Evolutionary conservation across 2,888 invertebrate species (phyloP).

Genomic region (Andricus quercusramuli): DNA sequence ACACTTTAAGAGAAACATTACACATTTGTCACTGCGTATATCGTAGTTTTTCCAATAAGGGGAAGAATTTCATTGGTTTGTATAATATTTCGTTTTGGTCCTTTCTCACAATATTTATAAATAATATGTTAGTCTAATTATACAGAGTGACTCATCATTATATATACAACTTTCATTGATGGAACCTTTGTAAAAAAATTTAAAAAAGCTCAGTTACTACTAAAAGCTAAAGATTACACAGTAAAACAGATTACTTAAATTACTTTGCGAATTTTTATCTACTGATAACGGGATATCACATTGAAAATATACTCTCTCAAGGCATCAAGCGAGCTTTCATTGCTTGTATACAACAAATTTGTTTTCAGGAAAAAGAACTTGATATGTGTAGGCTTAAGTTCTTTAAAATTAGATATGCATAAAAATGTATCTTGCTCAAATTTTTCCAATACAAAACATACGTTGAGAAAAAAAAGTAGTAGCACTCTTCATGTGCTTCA

Average conservation of each 20-base stretch:
- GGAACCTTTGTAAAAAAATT: no score
- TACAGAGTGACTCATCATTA: no score
- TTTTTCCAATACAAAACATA: background rate
- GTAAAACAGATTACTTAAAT: no score
- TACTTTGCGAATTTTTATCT: no score
- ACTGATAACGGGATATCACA: background rate
- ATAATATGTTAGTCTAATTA: background rate
- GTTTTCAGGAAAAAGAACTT: constrained; percentile 1
- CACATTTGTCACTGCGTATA: no score
- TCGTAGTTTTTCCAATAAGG: background rate
- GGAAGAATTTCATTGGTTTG: background rate
- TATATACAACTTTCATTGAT: no score
- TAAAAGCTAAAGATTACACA: no score
- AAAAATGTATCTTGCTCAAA: background rate
- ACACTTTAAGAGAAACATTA: no score
- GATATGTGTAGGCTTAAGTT: constrained; percentile 11
- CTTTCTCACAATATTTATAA: background rate
- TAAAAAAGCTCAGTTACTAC: no score
- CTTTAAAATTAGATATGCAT: constrained; percentile 8
- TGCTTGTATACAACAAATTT: background rate
- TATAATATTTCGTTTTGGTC: background rate
- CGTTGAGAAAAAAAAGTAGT: background rate
- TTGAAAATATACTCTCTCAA: background rate
- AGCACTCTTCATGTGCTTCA: background rate
- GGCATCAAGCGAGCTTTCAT: constrained; percentile 16